A percentile compares a stretch with the other conserved stretches of the same genome.
These are phyloP conservation scores for Iguana delicatissima DNA, from an alignment of 2,797 vertebrate genomes.

Conservation along the genomic window DNA sequence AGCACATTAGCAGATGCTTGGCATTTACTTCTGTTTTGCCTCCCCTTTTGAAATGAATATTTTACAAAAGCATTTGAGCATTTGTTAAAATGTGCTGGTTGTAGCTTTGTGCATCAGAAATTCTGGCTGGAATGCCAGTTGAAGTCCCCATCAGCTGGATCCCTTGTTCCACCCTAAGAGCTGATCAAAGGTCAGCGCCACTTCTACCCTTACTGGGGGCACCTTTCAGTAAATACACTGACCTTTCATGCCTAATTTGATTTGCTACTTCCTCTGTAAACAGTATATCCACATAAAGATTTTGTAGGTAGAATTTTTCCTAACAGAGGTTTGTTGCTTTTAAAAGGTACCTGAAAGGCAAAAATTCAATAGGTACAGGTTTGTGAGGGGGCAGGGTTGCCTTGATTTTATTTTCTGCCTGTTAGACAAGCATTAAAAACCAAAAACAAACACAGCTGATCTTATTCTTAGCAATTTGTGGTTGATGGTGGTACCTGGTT, in stretches of 20 bases:
- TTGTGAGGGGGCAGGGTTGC: not conserved
- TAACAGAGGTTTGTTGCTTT: not conserved
- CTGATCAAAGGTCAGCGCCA: not conserved
- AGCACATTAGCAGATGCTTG: slow-evolving; percentile 32
- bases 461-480: not conserved
- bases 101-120: slow-evolving; percentile 12
- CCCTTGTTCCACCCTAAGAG: not conserved
- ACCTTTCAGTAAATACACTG: slow-evolving; percentile 5
- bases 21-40: slow-evolving; percentile 31
- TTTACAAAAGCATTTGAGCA: slow-evolving; percentile 22
- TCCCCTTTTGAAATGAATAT: slow-evolving; percentile 30
- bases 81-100: slow-evolving; percentile 19
- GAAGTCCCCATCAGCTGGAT: not conserved
- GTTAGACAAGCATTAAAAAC: not conserved
- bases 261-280: not conserved
- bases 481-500: not conserved
- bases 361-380: slow-evolving; percentile 9
- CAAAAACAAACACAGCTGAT: not conserved
- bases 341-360: not conserved
- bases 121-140: not conserved
- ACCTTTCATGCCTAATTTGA: not conserved
- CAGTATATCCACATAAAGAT: not conserved
- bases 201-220: not conserved
- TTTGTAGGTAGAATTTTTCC: not conserved
- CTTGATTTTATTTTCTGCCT: slow-evolving; percentile 38